These are phyloP conservation scores for Poeciliopsis turneri DNA, from an alignment of 2,797 vertebrate species.

Conservation along the genomic window DNA sequence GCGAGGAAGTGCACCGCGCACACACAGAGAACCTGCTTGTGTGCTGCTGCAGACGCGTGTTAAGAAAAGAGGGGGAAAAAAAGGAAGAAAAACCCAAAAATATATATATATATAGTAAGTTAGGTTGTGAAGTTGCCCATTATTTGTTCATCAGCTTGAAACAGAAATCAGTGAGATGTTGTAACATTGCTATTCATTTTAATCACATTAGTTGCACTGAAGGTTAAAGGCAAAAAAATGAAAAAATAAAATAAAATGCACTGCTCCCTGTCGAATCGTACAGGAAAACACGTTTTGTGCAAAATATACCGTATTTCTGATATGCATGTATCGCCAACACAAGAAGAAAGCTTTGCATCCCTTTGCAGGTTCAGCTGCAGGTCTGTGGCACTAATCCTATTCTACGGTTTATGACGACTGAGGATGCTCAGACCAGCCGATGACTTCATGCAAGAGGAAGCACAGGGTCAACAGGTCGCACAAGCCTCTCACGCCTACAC, in stretches of 20 bases:
- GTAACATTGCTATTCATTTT: constrained; percentile 33
- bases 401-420: constrained; percentile 54
- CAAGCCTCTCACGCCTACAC: constrained; percentile 54
- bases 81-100: background rate
- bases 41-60: constrained; percentile 31
- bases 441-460: constrained; percentile 73
- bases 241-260: constrained; percentile 26
- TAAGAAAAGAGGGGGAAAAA: too few relatives aligned
- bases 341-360: constrained; percentile 53
- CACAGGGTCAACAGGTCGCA: constrained; percentile 61
- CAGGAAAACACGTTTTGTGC: constrained; percentile 66
- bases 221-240: constrained; percentile 24
- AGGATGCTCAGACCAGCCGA: constrained; percentile 61
- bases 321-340: constrained; percentile 59
- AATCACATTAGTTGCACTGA: constrained; percentile 40
- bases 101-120: constrained; percentile 12
- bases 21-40: constrained; percentile 30
- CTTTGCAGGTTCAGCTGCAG: constrained; percentile 68
- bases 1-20: constrained; percentile 48
- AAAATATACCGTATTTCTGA: constrained; percentile 70
- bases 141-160: constrained; percentile 40
- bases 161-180: constrained; percentile 55
- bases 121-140: constrained; percentile 35
- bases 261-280: constrained; percentile 56
- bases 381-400: constrained; percentile 58